Conservation (phyloP, 2,113 vertebrate genomes). For the Cavia porcellus region DNA sequence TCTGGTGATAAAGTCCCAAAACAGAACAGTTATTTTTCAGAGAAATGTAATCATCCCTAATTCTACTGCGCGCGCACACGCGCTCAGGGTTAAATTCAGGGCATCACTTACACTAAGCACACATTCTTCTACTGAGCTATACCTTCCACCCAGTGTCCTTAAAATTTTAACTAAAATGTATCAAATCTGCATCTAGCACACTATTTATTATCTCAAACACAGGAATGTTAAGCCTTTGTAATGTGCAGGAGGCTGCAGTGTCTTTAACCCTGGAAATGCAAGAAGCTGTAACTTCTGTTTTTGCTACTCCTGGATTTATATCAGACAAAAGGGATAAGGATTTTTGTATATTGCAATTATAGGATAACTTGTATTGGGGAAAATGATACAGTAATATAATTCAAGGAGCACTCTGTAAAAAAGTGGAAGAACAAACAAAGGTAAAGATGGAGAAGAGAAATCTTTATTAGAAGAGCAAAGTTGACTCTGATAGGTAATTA, state of each 20-base stretch:
- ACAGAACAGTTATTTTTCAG: conserved; percentile 64
- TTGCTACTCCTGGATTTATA: conserved; percentile 11
- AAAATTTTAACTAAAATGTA: conserved; percentile 39
- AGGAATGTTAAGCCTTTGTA: background rate
- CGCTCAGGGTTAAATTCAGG: background rate
- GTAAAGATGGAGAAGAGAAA: background rate
- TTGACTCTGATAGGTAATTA: background rate
- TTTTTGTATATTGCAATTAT: conserved; percentile 35
- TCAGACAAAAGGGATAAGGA: conserved; percentile 49
- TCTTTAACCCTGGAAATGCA: conserved; percentile 5
- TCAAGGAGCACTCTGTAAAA: conserved; percentile 18
- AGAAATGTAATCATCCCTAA: conserved; percentile 53
- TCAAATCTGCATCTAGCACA: background rate
- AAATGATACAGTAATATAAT: background rate
- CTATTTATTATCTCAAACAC: background rate
- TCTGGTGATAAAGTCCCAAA: conserved; percentile 85
- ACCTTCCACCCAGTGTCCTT: background rate
- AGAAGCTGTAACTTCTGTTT: background rate
- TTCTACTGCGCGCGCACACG: background rate
- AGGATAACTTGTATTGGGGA: background rate
- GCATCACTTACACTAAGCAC: background rate
- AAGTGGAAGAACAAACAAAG: conserved; percentile 34
- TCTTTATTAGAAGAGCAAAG: conserved; percentile 24
- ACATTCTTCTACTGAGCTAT: background rate
- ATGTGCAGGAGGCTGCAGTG: background rate